These are phyloP conservation scores for Aleiodes sp. DNA, from an alignment of 1,140 invertebrate genomes.

Conservation along the genomic window DNA sequence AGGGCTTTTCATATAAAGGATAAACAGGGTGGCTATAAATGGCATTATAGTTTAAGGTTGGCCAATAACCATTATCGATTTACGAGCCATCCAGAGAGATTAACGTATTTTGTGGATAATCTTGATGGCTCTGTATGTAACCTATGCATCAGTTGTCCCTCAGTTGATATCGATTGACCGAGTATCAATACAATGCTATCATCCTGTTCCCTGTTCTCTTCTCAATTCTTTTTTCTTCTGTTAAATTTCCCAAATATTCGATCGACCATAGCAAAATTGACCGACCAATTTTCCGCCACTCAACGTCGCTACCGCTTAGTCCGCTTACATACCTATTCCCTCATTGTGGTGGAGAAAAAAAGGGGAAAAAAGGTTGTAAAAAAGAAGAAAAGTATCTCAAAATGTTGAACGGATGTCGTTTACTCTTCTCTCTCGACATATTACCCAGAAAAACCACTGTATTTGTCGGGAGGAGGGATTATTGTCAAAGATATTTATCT, in stretches of 20 bases:
- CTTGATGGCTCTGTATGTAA: background rate
- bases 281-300: constrained; percentile 52
- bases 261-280: constrained; percentile 22
- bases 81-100: constrained; percentile 2
- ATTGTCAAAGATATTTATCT: constrained; percentile 59
- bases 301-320: constrained; percentile 45
- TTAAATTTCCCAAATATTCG: constrained; percentile 9
- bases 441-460: constrained; percentile 32
- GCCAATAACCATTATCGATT: background rate
- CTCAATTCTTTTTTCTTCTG: constrained; percentile 17
- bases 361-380: constrained; percentile 13
- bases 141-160: background rate
- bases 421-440: background rate
- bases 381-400: constrained; percentile 37
- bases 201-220: constrained; percentile 1
- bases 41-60: constrained; percentile 12
- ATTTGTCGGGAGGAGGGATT: constrained; percentile 52
- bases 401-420: constrained; percentile 43
- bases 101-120: background rate
- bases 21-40: background rate
- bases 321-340: constrained; percentile 9
- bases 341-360: constrained; percentile 19
- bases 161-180: constrained; percentile 10
- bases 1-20: background rate
- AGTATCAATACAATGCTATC: constrained; percentile 14